Base-by-base conservation (phyloP, 2,888 invertebrate species). In the Hermaeophaga mercurialis region DNA sequence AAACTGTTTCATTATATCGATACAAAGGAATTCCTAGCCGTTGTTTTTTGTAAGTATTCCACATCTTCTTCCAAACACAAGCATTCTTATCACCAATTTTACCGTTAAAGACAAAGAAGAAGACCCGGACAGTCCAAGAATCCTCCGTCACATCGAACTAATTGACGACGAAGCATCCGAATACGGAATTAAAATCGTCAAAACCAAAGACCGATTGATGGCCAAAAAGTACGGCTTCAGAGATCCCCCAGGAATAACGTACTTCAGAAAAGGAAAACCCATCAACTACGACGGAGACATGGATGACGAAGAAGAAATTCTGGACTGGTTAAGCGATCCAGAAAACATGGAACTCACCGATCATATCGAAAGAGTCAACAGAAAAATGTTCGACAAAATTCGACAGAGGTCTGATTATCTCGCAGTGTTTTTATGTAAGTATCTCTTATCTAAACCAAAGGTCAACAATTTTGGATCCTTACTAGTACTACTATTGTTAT, bases 301-400 rank as follows among this genome's bases (percentile, higher is more conserved):
- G 59, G 93, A 94, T 68, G 94, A 94, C 67, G 94, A 94, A 75
- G 92, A 93, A 78, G 87, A 88, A 69, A 84, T 93, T 54, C 81
- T 95, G 22, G 95, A 95, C 73, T 95, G 94, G 94, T 78, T 95
- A 9, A 95, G 94, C 0, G 90, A 94, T 75, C 94, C 94, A 0
- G 91, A 91, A 69, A 95, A 94, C 68, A 94, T 95, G 94, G 94
- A 95, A 77, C 81, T 94, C 58, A 92, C 91, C 3, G 95, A 95
- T 77, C 91, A 91, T 66, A 95, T 95, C 49, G 95, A 95, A 76
- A 85, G 90, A 73, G 94, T 95, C 9, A 95, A 95, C 74, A 82
- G 85, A 54, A 94, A 94, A 79, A 95, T 95, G 95, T 93, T 95
- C 73, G 89, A 92, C 60, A 92, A 94, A 78, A 91, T 95, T 69